These are phyloP conservation scores for Zygogramma bicolorata DNA, from an alignment of 2,888 invertebrate species.

Conservation along the genomic window DNA sequence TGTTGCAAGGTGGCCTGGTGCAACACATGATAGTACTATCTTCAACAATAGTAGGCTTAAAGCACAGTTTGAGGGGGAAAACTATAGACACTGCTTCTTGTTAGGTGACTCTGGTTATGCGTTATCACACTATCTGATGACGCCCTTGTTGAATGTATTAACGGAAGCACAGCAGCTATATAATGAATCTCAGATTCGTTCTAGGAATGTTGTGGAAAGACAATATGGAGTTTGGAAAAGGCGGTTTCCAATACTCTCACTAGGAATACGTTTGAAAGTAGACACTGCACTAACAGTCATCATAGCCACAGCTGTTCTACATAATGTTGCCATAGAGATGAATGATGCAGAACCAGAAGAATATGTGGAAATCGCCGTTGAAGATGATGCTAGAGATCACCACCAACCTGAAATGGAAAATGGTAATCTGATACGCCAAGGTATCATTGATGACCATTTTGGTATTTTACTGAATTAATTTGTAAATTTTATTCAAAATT, in stretches of 20 bases:
- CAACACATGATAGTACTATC: constrained; percentile 7
- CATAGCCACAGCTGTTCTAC: not conserved
- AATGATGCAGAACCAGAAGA: not conserved
- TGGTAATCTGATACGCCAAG: not conserved
- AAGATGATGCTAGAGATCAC: not conserved
- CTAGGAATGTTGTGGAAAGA: constrained; percentile 8
- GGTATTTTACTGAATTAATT: not conserved
- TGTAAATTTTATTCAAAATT: not conserved
- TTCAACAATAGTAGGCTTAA: not conserved
- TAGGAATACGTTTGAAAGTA: not conserved
- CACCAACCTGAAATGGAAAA: not conserved
- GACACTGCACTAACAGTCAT: not conserved
- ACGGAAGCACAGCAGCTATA: not conserved
- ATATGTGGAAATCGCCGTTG: not conserved
- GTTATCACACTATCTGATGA: not conserved
- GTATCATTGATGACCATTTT: not conserved
- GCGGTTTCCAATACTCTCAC: no score
- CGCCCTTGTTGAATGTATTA: not conserved
- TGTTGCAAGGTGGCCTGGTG: not conserved
- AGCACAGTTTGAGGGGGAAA: not conserved
- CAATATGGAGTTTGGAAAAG: no score
- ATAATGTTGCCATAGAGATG: not conserved
- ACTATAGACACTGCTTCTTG: not conserved
- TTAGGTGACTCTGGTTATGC: not conserved
- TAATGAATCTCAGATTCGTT: constrained; percentile 6